Percentiles rank a stretch among this genome's conserved stretches.
Evolutionary conservation across 1,140 invertebrate species (phyloP).

Genomic region (Leguminivora glycinivorella): DNA sequence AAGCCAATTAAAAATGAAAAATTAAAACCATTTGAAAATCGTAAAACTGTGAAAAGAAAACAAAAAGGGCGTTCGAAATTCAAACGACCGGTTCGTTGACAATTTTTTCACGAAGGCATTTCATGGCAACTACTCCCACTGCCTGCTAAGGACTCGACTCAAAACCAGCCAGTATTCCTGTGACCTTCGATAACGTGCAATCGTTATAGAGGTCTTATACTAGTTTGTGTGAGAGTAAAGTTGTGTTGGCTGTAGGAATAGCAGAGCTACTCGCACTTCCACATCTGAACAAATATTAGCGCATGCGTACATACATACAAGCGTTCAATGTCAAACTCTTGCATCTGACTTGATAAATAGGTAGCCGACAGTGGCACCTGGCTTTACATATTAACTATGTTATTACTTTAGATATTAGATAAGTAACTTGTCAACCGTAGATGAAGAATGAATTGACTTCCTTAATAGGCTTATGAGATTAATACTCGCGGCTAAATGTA

Average conservation of each 20-base stretch:
- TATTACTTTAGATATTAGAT: not conserved
- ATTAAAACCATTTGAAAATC: too few relatives aligned
- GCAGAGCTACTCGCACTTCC: not conserved
- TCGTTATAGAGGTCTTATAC: not conserved
- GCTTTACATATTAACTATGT: conserved; percentile 19
- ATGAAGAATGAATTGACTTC: not conserved
- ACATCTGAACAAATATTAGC: conserved; percentile 61
- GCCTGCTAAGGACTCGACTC: not conserved
- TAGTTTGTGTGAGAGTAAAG: not conserved
- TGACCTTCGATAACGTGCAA: not conserved
- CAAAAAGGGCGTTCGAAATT: not conserved
- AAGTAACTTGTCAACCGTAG: not conserved
- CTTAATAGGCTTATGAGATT: conserved; percentile 1
- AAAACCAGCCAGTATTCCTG: not conserved
- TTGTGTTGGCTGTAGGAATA: not conserved
- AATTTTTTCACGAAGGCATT: conserved; percentile 13
- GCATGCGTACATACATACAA: conserved; percentile 54
- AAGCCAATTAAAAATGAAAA: too few relatives aligned
- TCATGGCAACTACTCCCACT: conserved; percentile 5
- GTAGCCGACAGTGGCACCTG: conserved; percentile 23
- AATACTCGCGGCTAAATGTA: not conserved
- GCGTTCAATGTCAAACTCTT: conserved; percentile 58
- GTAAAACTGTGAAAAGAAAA: not conserved
- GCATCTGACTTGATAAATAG: conserved; percentile 50
- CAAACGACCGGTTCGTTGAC: conserved; percentile 14